Conservation (phyloP, 2,113 vertebrate species). For the Natator depressus region DNA sequence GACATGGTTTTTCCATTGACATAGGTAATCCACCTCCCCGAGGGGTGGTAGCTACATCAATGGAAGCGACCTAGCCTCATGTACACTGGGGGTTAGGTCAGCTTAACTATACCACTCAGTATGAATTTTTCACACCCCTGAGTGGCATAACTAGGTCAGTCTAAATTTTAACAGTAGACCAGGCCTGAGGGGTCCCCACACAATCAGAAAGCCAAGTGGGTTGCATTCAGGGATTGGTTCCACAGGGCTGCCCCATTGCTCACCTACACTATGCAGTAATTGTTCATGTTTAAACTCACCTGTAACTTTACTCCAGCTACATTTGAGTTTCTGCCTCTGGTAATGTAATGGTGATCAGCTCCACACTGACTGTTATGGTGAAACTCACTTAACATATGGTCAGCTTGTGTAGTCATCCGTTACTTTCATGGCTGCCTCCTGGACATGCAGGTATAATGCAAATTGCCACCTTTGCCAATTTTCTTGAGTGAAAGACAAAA, state of each 20-base stretch:
- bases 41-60: too few relatives aligned
- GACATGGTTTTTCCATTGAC: too few relatives aligned
- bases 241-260: slow-evolving; percentile 7
- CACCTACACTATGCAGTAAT: background rate
- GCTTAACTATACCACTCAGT: too few relatives aligned
- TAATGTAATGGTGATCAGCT: background rate
- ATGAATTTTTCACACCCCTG: too few relatives aligned
- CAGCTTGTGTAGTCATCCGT: background rate
- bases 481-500: background rate
- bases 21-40: too few relatives aligned
- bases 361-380: background rate
- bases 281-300: background rate
- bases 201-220: background rate
- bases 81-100: too few relatives aligned
- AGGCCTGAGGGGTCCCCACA: background rate
- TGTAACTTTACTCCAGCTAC: background rate
- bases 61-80: too few relatives aligned
- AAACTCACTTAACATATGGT: background rate
- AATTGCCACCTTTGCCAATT: background rate
- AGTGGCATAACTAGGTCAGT: too few relatives aligned
- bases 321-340: background rate
- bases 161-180: too few relatives aligned
- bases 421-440: background rate
- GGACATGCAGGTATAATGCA: background rate
- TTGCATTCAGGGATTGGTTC: background rate